Evolutionary conservation across 2,113 vertebrate genomes (phyloP), one percentile per base, ranked within the genome.

Genomic region (Rhodinocichla rosea): DNA sequence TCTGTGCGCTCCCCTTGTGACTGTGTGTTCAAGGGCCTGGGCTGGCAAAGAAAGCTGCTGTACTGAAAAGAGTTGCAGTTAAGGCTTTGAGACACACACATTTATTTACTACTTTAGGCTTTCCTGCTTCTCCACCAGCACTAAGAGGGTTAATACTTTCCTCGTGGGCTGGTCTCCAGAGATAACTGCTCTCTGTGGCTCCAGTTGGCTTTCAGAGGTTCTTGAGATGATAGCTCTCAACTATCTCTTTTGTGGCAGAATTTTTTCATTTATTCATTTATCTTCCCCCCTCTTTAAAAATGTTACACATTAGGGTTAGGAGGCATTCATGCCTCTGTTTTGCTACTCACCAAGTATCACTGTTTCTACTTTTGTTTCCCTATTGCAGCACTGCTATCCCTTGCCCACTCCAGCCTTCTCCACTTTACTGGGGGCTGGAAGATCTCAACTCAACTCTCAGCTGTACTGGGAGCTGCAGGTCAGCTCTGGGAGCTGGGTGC

Each of bases 151-250:
- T 95, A 96, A 96, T 74, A 40, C 55, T 59, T 91, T 90, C 59
- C 79, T 90, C 33, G 57, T 49, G 63, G 63, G 49, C 80, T 96
- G 67, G 59, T 63, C 96, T 87, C 70, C 68, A 78, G 92, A 93
- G 95, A 80, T 55, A 59, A 59, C n/a, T 89, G 53, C 63, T 84
- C 86, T 83, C 74, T 87, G 62, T 75, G 77, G 42, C 79, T 94
- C 80, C 96, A 97, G 74, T 82, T 94, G 91, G 77, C 83, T 79
- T 83, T 85, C 79, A 94, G 67, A 97, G 30, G 7, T 84, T 89
- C 44, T 76, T 57, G 39, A 76, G 49, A 44, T 52, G 12, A 64
- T 18, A 14, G 16, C 26, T 75, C n/a, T 62, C 27, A 44, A 32
- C 32, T 37, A 53, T 24, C 7, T 3, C 7, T 75, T 87, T 75